Evolutionary conservation across 2,888 invertebrate species (phyloP), one percentile per base, ranked within the genome.

Genomic region (Meteorus cinctellus): DNA sequence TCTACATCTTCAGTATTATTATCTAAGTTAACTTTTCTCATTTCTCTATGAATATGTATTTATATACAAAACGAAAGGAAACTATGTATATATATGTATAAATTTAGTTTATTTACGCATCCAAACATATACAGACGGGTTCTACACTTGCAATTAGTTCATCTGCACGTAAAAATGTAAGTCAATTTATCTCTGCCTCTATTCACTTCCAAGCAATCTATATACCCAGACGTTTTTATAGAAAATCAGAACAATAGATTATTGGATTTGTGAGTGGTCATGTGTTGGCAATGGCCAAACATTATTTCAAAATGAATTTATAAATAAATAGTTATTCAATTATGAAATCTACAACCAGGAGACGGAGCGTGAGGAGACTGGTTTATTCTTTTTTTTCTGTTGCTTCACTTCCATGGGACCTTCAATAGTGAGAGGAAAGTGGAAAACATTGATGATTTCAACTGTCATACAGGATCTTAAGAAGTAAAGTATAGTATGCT

Each of bases 211-310:
- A 34, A 59, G 63, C 69, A 78, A 72, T 79, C 77, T 74, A 78
- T 80, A 76, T 79, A 74, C 72, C 45, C 27, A 72, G 70, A n/a
- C 55, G n/a, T 24, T 74, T 78, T 78, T 76, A 79, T 80, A 77
- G 74, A 76, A 81, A 81, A 82, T 82, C 81, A 80, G 77, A 70
- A 79, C 78, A 78, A 80, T 81, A 78, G 80, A 78, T 78, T 81
- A 78, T 78, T 19, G 19, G 1, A 6, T 41, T 41, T 41, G 41
- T 41, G 41, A 12, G 41, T 0, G 41, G 1, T 2, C 0, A 12
- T 12, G 12, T 41, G 41, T 34, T 34, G 16, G 55, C 69, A 55
- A n/a, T 55, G 77, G 74, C 75, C 77, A 72, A 65, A 48, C 51
- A 34, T 31, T 34, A 48, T 68, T 51, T n/a, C 41, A 34, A 48